Base-by-base conservation (phyloP, 2,113 vertebrate species). In the Microcebus tavaratra region DNA sequence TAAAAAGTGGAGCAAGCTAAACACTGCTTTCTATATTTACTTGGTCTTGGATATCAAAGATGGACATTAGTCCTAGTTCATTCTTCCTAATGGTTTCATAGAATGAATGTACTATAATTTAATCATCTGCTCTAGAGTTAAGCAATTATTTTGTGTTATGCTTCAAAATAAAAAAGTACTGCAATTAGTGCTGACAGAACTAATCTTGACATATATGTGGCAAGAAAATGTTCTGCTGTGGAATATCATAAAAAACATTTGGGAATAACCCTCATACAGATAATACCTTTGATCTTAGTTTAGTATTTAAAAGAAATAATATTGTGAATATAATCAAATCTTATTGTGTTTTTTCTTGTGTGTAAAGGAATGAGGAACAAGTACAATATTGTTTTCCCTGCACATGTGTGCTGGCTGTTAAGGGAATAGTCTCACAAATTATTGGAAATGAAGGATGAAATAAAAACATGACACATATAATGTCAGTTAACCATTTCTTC, bases 171-270 rank as follows among this genome's bases (percentile, higher is more conserved):
- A 55, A 82, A 88, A 91, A 83, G 59, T 75, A 85, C 48, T 73
- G 45, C 2, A 86, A 61, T 83, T 59, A 76, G 42, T 50, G 50
- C n/a, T 76, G 36, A 91, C 8, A 82, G 81, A 80, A 67, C 10
- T 18, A 72, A 39, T 10, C 36, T 20, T 73, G 65, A 68, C 65
- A 73, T 68, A 10, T 92, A 15, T 59, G 29, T 59, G 45, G 27
- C 61, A 87, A 82, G 70, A 94, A 63, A 88, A 92, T 73, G 25
- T 75, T 94, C 86, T 57, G 14, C 45, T 92, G 20, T 18, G 39
- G 29, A 86, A 42, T 36, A 91, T 50, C 72, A 95, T 29, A 83
- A 73, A 88, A 63, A 85, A 76, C 17, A 85, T 70, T 57, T 96
- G 59, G 48, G 17, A 85, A 14, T 88, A 65, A 91, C 67, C 4